These are phyloP conservation scores for Charanyca ferruginea DNA, from an alignment of 2,888 invertebrate species.

Conservation along the genomic window DNA sequence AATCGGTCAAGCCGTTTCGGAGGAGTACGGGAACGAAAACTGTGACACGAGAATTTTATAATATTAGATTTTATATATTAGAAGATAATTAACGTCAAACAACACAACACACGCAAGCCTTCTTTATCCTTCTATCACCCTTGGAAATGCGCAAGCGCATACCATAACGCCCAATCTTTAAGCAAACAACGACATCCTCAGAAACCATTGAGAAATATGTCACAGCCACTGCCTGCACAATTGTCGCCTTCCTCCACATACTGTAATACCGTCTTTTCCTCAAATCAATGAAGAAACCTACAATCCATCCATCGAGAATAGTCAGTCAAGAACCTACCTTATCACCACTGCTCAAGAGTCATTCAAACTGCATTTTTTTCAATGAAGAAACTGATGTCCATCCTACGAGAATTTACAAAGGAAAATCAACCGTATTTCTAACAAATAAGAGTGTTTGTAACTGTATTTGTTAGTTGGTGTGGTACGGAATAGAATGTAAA, in stretches of 20 bases:
- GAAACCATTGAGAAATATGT: conserved; percentile 52
- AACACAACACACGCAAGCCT: conserved; percentile 12
- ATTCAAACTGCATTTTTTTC: conserved; percentile 28
- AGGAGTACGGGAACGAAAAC: too few relatives aligned
- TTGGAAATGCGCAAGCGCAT: conserved; percentile 23
- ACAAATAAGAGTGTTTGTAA: conserved; percentile 1
- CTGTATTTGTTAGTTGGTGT: conserved; percentile 26
- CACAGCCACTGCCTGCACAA: conserved; percentile 49
- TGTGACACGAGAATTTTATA: too few relatives aligned
- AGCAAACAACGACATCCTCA: conserved; percentile 39
- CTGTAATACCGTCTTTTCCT: conserved; percentile 54
- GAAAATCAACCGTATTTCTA: conserved; percentile 26
- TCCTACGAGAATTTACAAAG: conserved; percentile 3
- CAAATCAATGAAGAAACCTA: conserved; percentile 49
- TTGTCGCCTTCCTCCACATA: conserved; percentile 60
- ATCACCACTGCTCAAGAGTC: conserved; percentile 10
- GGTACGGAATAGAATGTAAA: conserved; percentile 63
- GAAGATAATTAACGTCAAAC: conserved; percentile 2
- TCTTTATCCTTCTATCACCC: conserved; percentile 43
- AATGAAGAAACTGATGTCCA: conserved; percentile 44
- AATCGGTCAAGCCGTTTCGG: too few relatives aligned
- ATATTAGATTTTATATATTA: too few relatives aligned
- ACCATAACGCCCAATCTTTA: conserved; percentile 34
- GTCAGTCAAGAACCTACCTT: conserved; percentile 37
- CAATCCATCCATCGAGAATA: conserved; percentile 22